phyloP scores from a whole-genome alignment of 1,140 invertebrate species.

The Drosophila ohnishii region DNA sequence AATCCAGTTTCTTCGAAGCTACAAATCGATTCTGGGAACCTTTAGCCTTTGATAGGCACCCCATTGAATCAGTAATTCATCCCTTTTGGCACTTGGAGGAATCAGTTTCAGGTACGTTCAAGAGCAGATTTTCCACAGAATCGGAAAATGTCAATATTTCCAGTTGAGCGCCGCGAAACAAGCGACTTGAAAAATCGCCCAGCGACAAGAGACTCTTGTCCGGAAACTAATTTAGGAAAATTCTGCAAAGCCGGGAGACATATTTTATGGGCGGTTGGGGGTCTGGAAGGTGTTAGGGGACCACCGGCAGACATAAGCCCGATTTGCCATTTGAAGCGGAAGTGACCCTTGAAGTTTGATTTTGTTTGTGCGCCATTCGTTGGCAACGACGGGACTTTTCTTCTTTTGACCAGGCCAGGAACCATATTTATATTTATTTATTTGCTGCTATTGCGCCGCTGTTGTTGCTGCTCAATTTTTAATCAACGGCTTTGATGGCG shows the following conservation, averaged over 20 bases:
- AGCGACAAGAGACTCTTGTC: conserved; percentile 47
- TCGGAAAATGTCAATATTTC: conserved; percentile 73
- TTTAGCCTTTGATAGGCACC: neutral
- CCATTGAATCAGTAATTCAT: neutral
- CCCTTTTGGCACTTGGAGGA: conserved; percentile 1
- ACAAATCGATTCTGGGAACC: conserved; percentile 13
- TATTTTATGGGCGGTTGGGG: conserved; percentile 47
- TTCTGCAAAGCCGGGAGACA: conserved; percentile 32
- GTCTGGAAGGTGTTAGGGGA: neutral
- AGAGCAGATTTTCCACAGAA: conserved; percentile 11
- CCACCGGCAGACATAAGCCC: conserved; percentile 50
- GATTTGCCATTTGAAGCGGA: conserved; percentile 76
- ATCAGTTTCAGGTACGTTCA: neutral
- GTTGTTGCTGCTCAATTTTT: conserved; percentile 68
- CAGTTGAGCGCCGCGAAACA: conserved; percentile 71
- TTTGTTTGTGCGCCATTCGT: conserved; percentile 68
- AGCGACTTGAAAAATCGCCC: conserved; percentile 53
- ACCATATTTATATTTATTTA: conserved; percentile 58
- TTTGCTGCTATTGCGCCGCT: conserved; percentile 53
- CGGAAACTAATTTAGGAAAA: conserved; percentile 77
- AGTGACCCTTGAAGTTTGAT: conserved; percentile 81
- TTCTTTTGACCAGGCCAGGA: conserved; percentile 21
- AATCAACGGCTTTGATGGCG: conserved; percentile 71
- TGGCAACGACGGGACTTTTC: conserved; percentile 29
- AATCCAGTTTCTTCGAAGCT: neutral